phyloP scores from a whole-genome alignment of 2,797 vertebrate species.

The Sebastes vulpes region DNA sequence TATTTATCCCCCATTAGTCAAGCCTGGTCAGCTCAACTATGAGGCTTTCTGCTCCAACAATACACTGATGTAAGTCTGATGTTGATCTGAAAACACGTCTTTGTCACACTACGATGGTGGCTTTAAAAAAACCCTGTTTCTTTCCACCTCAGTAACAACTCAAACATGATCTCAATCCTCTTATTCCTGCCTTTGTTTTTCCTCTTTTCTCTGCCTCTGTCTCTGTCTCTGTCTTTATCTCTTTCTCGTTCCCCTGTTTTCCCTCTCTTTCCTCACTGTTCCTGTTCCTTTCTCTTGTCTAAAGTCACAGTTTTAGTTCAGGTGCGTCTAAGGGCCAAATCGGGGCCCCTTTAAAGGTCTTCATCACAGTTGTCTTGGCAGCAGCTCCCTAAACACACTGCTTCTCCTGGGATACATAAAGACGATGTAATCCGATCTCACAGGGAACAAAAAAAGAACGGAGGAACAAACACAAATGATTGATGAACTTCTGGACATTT shows the following conservation, averaged over 20 bases:
- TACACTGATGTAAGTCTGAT: constrained; percentile 43
- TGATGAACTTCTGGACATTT: constrained; percentile 35
- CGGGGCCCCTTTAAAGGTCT: constrained; percentile 9
- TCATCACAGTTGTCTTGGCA: constrained; percentile 24
- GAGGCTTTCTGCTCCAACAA: constrained; percentile 57
- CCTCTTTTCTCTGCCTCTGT: not conserved
- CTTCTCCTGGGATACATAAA: not conserved
- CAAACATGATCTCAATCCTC: not conserved
- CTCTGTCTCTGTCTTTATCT: not conserved
- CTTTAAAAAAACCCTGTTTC: not conserved
- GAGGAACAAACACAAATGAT: constrained; percentile 25
- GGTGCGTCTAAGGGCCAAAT: not conserved
- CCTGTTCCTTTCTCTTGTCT: not conserved
- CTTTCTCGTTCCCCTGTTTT: not conserved
- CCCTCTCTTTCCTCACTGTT: not conserved
- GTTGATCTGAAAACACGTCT: constrained; percentile 40
- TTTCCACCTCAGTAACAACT: not conserved
- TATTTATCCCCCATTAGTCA: constrained; percentile 71
- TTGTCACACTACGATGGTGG: constrained; percentile 21
- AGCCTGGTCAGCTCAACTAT: constrained; percentile 44
- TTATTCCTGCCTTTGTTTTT: not conserved
- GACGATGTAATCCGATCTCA: constrained; percentile 21
- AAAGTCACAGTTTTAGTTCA: constrained; percentile 18
- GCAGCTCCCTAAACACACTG: not conserved
- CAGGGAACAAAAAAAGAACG: not conserved